These are phyloP conservation scores for Amphiura filiformis DNA, from an alignment of 35 echinoderm and acorn worm species.

Conservation along the genomic window DNA sequence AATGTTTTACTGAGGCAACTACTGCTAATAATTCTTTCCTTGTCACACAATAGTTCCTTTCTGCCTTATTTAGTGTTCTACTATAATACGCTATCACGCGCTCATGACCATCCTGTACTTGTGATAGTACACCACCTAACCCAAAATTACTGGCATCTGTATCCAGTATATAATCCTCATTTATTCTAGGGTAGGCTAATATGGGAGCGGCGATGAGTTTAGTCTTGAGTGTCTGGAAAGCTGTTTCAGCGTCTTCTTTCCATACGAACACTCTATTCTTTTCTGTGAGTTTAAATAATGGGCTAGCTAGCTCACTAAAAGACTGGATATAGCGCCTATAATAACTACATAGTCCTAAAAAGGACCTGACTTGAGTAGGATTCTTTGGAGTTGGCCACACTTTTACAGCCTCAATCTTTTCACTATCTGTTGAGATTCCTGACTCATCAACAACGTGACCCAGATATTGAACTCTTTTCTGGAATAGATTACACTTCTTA, in stretches of 20 bases:
- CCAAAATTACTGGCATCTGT: constrained; percentile 49
- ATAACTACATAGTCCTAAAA: constrained; percentile 43
- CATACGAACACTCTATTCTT: constrained; percentile 23
- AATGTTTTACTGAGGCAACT: constrained; percentile 27
- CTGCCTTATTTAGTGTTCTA: not conserved
- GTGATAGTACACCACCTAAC: constrained; percentile 40
- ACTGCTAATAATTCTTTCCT: constrained; percentile 47
- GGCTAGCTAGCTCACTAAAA: constrained; percentile 35
- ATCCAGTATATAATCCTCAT: constrained; percentile 26
- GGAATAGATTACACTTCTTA: no score
- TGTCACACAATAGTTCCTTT: constrained; percentile 48
- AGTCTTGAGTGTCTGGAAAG: constrained; percentile 23
- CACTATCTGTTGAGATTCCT: constrained; percentile 36
- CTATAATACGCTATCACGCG: constrained; percentile 40
- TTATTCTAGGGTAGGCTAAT: not conserved
- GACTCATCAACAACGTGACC: constrained; percentile 27
- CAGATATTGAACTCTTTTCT: constrained; percentile 52
- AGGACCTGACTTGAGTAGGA: constrained; percentile 22
- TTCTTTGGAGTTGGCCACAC: constrained; percentile 27
- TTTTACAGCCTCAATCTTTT: constrained; percentile 14
- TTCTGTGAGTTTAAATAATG: constrained; percentile 23
- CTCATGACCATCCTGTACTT: constrained; percentile 44
- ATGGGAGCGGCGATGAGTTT: constrained; percentile 32
- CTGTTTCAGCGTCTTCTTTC: constrained; percentile 9
- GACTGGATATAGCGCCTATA: constrained; percentile 39